A percentile compares a stretch with the other conserved stretches of the same genome.
Evolutionary conservation across 2,113 vertebrate genomes (phyloP).

Genomic region (Perognathus longimembris): DNA sequence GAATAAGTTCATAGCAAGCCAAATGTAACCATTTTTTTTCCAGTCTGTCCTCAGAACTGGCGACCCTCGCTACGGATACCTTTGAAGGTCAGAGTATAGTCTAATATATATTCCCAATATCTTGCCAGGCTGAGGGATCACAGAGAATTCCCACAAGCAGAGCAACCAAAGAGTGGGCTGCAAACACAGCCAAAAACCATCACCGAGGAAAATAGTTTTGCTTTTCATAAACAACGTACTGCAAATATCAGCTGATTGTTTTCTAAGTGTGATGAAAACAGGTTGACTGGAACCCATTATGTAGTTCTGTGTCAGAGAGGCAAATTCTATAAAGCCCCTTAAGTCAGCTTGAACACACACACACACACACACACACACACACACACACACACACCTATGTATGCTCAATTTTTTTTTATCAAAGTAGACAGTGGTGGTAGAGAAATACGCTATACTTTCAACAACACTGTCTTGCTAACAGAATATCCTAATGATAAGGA

Average conservation of each 20-base stretch:
- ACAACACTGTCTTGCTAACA: rapidly evolving
- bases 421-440: neutral
- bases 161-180: slow-evolving; percentile 15
- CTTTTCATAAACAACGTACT: slow-evolving; percentile 13
- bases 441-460: neutral
- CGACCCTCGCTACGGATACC: neutral
- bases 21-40: neutral
- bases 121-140: slow-evolving; percentile 1
- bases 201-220: slow-evolving; percentile 46
- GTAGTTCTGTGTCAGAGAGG: neutral
- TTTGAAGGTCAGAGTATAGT: too few species aligned
- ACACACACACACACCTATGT: too few species aligned
- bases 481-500: neutral
- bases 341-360: neutral
- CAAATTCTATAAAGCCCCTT: neutral
- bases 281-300: neutral
- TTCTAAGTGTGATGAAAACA: neutral
- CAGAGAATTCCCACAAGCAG: slow-evolving; percentile 33
- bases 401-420: too few species aligned
- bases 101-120: too few species aligned
- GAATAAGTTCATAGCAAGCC: neutral
- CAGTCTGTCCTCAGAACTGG: neutral
- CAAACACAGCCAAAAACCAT: neutral
- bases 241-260: slow-evolving; percentile 37
- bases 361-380: neutral